phyloP scores from a whole-genome alignment of 2,113 vertebrate genomes.

The Gasterosteus nipponicus region DNA sequence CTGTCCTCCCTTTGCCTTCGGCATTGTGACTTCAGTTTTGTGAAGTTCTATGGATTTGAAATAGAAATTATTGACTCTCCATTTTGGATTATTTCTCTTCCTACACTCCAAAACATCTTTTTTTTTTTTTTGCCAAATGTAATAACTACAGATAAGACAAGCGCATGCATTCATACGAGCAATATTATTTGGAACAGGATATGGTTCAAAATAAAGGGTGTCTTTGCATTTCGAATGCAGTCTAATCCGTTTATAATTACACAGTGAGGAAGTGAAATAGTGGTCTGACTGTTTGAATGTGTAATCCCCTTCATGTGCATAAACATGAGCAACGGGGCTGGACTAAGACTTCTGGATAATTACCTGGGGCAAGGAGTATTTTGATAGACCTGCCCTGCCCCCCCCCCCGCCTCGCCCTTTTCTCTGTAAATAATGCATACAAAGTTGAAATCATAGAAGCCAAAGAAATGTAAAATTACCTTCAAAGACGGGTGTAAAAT shows the following conservation, averaged over 20 bases:
- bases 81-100: conserved; percentile 22
- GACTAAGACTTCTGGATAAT: conserved; percentile 75
- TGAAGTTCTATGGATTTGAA: conserved; percentile 66
- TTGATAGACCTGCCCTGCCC: conserved; percentile 54
- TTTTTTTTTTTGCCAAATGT: conserved; percentile 30
- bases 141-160: conserved; percentile 61
- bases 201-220: conserved; percentile 63
- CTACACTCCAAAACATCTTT: conserved; percentile 41
- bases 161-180: conserved; percentile 46
- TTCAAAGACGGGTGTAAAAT: conserved; percentile 89
- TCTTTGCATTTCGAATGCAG: conserved; percentile 73
- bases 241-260: conserved; percentile 82
- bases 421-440: conserved; percentile 83
- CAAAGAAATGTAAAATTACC: conserved; percentile 83
- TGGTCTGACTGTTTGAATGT: conserved; percentile 71
- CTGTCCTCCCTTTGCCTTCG: conserved; percentile 86
- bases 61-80: conserved; percentile 52
- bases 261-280: conserved; percentile 70
- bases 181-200: conserved; percentile 72
- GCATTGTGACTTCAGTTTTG: conserved; percentile 85
- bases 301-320: conserved; percentile 91
- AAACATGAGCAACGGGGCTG: conserved; percentile 88
- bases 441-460: conserved; percentile 82
- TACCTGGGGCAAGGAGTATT: conserved; percentile 73
- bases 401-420: conserved; percentile 7